Percentiles rank a stretch among this genome's conserved stretches.
phyloP scores from a whole-genome alignment of 2,888 invertebrate genomes.

The Gnatocerus cornutus region DNA sequence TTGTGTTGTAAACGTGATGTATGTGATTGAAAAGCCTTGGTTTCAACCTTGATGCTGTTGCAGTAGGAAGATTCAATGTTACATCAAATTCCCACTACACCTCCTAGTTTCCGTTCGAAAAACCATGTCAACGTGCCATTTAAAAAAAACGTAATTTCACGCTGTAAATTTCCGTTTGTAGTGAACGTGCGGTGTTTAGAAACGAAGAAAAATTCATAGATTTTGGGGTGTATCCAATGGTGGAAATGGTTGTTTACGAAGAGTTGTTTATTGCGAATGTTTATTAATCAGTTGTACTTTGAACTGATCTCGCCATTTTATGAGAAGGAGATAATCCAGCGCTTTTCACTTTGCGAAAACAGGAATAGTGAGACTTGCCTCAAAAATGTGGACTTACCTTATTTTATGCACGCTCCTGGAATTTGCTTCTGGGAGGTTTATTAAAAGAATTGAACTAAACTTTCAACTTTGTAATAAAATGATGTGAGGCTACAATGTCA shows the following conservation, averaged over 20 bases:
- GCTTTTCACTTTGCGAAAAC: too few species aligned
- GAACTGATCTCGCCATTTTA: slow-evolving; percentile 33
- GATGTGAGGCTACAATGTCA: too few species aligned
- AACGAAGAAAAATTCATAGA: background rate
- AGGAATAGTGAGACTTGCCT: too few species aligned
- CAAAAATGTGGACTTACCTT: too few species aligned
- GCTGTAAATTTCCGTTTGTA: slow-evolving; percentile 1
- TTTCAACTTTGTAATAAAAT: too few species aligned
- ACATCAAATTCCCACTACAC: slow-evolving; percentile 26
- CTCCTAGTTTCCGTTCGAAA: slow-evolving; percentile 17
- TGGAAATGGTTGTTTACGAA: slow-evolving; percentile 7
- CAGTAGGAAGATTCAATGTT: slow-evolving; percentile 40
- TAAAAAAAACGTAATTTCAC: slow-evolving; percentile 13
- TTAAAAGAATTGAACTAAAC: too few species aligned
- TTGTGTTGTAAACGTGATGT: slow-evolving; percentile 33
- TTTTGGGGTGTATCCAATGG: background rate
- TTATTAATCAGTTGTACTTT: slow-evolving; percentile 40
- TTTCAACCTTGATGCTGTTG: slow-evolving; percentile 34
- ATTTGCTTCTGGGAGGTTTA: too few species aligned
- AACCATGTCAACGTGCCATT: slow-evolving; percentile 4
- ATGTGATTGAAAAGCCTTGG: slow-evolving; percentile 37
- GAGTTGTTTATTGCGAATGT: slow-evolving; percentile 23
- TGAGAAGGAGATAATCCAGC: slow-evolving; percentile 20
- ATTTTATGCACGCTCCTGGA: too few species aligned
- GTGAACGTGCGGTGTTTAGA: background rate